Conservation (phyloP, 2,113 vertebrate genomes). For the Semnornis frantzii region DNA sequence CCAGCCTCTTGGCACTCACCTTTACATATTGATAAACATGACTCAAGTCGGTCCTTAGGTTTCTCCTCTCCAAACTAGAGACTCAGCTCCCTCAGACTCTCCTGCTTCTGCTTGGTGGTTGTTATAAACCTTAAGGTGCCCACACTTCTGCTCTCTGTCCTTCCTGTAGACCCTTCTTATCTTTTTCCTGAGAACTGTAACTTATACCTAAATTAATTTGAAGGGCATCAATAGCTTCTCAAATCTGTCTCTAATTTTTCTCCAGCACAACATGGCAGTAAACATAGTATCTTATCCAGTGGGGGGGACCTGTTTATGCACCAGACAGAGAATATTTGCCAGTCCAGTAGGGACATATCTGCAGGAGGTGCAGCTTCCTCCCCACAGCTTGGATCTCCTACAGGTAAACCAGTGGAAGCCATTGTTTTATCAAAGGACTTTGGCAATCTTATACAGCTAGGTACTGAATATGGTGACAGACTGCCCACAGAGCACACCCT, state of each 20-base stretch:
- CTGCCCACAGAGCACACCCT: neutral
- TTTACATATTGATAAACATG: too few relatives aligned
- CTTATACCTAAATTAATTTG: neutral
- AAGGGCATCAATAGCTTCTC: slow-evolving; percentile 5
- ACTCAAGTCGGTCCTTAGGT: too few relatives aligned
- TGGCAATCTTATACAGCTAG: neutral
- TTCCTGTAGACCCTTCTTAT: neutral
- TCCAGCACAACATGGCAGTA: neutral
- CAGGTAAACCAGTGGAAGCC: neutral
- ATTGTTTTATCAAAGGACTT: neutral
- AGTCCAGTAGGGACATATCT: neutral
- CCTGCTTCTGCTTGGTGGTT: neutral
- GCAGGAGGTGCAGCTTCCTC: neutral
- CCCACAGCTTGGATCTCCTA: neutral
- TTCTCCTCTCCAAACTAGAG: too few relatives aligned
- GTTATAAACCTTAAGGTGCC: neutral
- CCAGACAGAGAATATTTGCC: neutral
- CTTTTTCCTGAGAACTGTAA: neutral
- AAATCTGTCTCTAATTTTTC: neutral
- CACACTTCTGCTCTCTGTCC: neutral
- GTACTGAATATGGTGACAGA: neutral
- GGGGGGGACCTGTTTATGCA: neutral
- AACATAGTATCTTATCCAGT: neutral
- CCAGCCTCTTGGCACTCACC: too few relatives aligned
- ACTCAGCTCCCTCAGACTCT: too few relatives aligned